phyloP scores from a whole-genome alignment of 2,797 vertebrate genomes.

The Leucoraja ocellata region DNA sequence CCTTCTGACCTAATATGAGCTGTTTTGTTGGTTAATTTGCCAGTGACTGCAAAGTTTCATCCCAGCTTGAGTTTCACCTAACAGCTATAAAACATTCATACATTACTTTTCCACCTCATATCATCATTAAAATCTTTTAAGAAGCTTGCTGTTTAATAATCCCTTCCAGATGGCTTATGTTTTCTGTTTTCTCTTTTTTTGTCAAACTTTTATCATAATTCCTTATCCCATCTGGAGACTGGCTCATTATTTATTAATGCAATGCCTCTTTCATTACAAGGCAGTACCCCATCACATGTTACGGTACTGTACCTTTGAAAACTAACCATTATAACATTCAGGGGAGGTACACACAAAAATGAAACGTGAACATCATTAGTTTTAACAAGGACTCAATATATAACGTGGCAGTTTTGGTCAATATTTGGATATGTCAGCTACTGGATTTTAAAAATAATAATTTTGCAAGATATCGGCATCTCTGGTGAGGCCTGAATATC shows the following conservation, averaged over 20 bases:
- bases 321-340: background rate
- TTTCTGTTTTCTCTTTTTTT: background rate
- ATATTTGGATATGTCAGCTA: background rate
- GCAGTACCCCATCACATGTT: background rate
- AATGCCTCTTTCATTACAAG: background rate
- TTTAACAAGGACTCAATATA: background rate
- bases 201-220: background rate
- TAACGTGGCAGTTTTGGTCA: background rate
- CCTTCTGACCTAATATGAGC: background rate
- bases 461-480: too few relatives aligned
- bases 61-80: background rate
- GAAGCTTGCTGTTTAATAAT: background rate
- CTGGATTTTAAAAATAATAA: background rate
- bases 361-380: background rate
- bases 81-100: background rate
- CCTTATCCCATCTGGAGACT: background rate
- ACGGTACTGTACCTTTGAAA: background rate
- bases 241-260: background rate
- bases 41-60: background rate
- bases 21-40: background rate
- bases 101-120: background rate
- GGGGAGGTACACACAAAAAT: background rate
- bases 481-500: too few relatives aligned
- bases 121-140: background rate
- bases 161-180: background rate